phyloP scores from a whole-genome alignment of 2,797 vertebrate genomes.

The Rhyacichthys aspro region DNA sequence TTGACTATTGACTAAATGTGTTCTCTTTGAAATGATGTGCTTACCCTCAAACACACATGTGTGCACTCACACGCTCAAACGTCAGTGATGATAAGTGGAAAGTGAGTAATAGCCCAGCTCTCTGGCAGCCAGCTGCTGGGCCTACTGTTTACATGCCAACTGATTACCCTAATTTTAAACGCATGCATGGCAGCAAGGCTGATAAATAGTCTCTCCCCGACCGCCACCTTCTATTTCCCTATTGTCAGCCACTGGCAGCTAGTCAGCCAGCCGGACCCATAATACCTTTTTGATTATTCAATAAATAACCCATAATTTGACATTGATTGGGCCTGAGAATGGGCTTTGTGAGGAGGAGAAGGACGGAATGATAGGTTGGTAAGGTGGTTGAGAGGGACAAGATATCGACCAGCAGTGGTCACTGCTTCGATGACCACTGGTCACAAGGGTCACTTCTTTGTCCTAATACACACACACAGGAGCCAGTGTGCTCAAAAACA shows the following conservation, averaged over 20 bases:
- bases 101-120: constrained; percentile 86
- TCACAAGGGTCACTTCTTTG: constrained; percentile 73
- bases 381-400: constrained; percentile 31
- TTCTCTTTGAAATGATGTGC: constrained; percentile 29
- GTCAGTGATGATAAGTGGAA: constrained; percentile 82
- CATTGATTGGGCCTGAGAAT: constrained; percentile 85
- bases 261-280: constrained; percentile 66
- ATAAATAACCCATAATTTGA: constrained; percentile 91
- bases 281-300: constrained; percentile 89
- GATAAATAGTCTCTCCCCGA: constrained; percentile 77
- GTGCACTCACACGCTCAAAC: constrained; percentile 41
- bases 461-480: constrained; percentile 29
- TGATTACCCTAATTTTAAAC: constrained; percentile 92
- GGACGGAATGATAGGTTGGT: constrained; percentile 48
- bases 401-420: constrained; percentile 85
- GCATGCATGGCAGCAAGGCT: constrained; percentile 78
- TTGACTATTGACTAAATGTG: constrained; percentile 34
- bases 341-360: constrained; percentile 63
- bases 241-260: constrained; percentile 74
- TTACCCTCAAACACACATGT: constrained; percentile 11
- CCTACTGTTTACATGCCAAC: constrained; percentile 90
- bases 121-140: constrained; percentile 87
- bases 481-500: constrained; percentile 18
- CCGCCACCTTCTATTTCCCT: constrained; percentile 56
- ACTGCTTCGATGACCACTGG: constrained; percentile 77